phyloP scores from a whole-genome alignment of 2,797 vertebrate genomes.

The Threskiornis aethiopicus region DNA sequence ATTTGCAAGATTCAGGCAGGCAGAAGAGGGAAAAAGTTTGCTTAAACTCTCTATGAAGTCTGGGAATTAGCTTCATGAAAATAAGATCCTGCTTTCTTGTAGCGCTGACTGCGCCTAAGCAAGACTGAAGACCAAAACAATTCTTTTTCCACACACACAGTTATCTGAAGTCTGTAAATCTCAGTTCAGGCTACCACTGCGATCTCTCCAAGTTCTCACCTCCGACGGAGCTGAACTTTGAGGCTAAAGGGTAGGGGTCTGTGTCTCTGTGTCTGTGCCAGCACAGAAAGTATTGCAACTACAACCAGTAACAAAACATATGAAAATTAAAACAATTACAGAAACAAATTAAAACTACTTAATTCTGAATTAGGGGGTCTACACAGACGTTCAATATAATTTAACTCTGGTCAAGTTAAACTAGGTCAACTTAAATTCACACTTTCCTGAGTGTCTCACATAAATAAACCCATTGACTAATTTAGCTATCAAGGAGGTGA shows the following conservation, averaged over 20 bases:
- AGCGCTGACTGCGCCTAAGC: not conserved
- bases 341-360: not conserved
- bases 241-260: no score
- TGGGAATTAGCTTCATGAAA: not conserved
- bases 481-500: not conserved
- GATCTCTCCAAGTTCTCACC: not conserved
- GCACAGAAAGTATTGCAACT: not conserved
- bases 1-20: not conserved
- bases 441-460: not conserved
- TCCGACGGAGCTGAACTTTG: not conserved
- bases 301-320: no score
- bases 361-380: not conserved
- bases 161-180: no score
- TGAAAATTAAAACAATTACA: not conserved
- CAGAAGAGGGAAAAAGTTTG: not conserved
- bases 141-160: rapidly evolving
- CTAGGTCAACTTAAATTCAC: not conserved
- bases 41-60: not conserved
- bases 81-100: not conserved
- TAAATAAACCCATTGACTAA: not conserved
- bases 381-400: not conserved
- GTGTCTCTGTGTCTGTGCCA: not conserved
- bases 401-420: not conserved
- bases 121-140: not conserved
- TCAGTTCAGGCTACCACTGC: not conserved